Evolutionary conservation across 1,140 invertebrate species (phyloP), one percentile per base, ranked within the genome.

Genomic region (Drosophila kikkawai): DNA sequence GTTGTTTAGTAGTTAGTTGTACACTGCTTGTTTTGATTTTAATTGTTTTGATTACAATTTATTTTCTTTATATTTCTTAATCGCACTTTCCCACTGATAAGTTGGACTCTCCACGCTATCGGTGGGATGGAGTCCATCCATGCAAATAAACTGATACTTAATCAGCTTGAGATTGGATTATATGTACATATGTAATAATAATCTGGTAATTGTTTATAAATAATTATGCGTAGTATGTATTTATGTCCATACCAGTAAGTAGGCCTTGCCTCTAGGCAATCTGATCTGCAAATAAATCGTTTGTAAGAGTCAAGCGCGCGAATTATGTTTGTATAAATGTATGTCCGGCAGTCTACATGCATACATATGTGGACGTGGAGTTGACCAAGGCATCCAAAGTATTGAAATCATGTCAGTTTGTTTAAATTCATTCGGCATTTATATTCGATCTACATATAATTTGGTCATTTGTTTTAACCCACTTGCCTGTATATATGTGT

Each of bases 91-190:
- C 13, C 13, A 4, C 51, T 22, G 34, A 37, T 55, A 55, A 55
- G 34, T 22, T 55, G 7, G 34, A 39, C 8, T 37, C 8, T 37
- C 13, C 34, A 19, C 36, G 19, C 19, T 39, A 39, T 39, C 19
- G 13, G 13, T 13, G 13, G 5, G 8, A 39, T 37, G 34, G 34
- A 15, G 34, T 37, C 17, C 12, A 19, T 53, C 34, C 6, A 17
- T 39, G 19, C 19, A 56, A 37, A 37, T 55, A 55, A 13, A 15
- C 34, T 36, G 34, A 37, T 55, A 55, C 34, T 22, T 51, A 51
- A 51, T 51, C 50, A 17, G 50, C 29, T 22, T 15, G 53, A 22
- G 19, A 22, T 39, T 37, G 19, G 36, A 39, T 22, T 39, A 32
- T 50, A 9, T 29, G 3, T 15, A 26, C 19, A 12, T 48, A 9